These are phyloP conservation scores for Dermatemys mawii DNA, from an alignment of 2,113 vertebrate genomes.

Conservation along the genomic window DNA sequence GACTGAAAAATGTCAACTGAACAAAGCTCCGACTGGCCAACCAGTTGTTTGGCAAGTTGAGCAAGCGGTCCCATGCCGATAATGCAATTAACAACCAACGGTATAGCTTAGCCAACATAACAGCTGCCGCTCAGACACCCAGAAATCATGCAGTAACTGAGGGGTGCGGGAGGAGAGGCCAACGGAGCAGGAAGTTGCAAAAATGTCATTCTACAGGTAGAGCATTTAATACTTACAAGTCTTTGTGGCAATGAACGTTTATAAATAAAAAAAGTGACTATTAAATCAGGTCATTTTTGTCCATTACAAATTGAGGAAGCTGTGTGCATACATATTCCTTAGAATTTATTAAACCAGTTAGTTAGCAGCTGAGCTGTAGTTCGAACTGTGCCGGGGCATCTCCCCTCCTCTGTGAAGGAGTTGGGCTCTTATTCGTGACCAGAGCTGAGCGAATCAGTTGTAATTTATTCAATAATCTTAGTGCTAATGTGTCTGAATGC, in stretches of 20 bases:
- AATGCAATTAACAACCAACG: neutral
- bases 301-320: neutral
- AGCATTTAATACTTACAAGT: neutral
- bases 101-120: neutral
- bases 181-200: neutral
- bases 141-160: neutral
- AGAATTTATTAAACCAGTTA: neutral
- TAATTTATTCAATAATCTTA: neutral
- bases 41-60: neutral
- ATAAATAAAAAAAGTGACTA: neutral
- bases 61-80: neutral
- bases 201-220: neutral
- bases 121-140: neutral
- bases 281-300: neutral
- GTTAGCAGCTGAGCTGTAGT: neutral
- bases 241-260: neutral
- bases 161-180: neutral
- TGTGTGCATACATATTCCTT: neutral
- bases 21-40: neutral
- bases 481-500: neutral
- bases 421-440: neutral
- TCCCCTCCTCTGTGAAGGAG: neutral
- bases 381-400: neutral
- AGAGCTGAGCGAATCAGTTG: neutral
- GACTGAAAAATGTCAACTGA: neutral